Evolutionary conservation across 64 coral and sea anemone species (phyloP).

Genomic region (Astreopora myriophthalma): DNA sequence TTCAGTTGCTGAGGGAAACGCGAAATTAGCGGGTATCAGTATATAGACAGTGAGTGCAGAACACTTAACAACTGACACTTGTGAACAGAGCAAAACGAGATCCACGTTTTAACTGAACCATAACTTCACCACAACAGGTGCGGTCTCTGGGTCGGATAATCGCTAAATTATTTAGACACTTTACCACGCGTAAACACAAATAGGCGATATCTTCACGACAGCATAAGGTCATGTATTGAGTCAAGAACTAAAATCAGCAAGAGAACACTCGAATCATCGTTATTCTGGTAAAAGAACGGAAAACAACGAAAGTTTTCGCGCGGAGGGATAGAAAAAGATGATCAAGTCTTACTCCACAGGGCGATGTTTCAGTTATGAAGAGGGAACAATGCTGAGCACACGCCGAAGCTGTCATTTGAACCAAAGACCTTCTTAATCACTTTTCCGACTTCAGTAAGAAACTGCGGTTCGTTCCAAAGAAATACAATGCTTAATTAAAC

Average conservation of each 20-base stretch:
- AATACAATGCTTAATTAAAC: no score
- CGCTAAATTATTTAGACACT: constrained; percentile 13
- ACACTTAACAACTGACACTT: background rate
- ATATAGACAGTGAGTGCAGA: background rate
- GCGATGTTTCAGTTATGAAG: background rate
- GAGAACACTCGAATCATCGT: background rate
- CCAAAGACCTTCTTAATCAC: no score
- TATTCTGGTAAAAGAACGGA: background rate
- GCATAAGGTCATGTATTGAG: constrained; percentile 14
- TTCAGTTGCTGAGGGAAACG: background rate
- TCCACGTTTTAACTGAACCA: background rate
- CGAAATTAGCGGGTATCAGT: background rate
- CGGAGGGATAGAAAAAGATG: no score
- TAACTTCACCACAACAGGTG: constrained; percentile 26
- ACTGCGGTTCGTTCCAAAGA: no score
- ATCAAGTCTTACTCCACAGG: no score
- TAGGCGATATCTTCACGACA: background rate
- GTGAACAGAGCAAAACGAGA: background rate
- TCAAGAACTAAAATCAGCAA: constrained; percentile 3
- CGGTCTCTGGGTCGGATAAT: background rate
- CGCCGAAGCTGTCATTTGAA: no score
- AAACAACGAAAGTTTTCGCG: background rate
- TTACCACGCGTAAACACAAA: background rate
- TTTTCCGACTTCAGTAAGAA: no score
- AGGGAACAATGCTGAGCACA: no score